Conservation (phyloP, 1,140 invertebrate species). For the Pinna nobilis region DNA sequence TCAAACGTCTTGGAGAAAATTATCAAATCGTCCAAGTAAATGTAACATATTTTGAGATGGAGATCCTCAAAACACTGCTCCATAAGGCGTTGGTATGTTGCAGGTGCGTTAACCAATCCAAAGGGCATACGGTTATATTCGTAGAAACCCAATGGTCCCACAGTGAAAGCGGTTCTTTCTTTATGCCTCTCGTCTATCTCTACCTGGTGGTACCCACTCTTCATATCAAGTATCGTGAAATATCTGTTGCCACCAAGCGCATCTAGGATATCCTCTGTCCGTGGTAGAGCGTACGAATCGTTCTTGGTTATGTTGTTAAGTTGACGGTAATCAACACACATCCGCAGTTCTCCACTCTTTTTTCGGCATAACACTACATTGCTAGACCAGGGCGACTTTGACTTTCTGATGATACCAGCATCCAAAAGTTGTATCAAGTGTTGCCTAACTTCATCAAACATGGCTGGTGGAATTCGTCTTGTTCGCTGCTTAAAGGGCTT, state of each 20-base stretch:
- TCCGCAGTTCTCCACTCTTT: not conserved
- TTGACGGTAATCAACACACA: slow-evolving; percentile 1
- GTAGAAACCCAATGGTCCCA: slow-evolving; percentile 31
- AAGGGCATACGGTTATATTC: slow-evolving; percentile 43
- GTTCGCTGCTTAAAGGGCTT: slow-evolving; percentile 14
- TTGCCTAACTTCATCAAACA: slow-evolving; percentile 22
- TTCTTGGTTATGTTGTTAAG: not conserved
- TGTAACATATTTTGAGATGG: slow-evolving; percentile 27
- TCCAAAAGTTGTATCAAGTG: slow-evolving; percentile 17
- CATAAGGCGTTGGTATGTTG: slow-evolving; percentile 57
- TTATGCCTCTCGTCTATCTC: slow-evolving; percentile 54
- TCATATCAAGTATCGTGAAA: not conserved
- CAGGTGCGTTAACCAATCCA: slow-evolving; percentile 44
- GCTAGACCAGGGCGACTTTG: slow-evolving; percentile 14
- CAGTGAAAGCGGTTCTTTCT: slow-evolving; percentile 40
- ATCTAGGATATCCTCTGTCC: slow-evolving; percentile 6
- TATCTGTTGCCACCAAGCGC: not conserved
- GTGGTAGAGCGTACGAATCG: not conserved
- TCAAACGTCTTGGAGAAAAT: slow-evolving; percentile 35
- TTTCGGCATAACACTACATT: slow-evolving; percentile 15
- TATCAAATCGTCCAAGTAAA: slow-evolving; percentile 53
- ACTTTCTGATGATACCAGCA: slow-evolving; percentile 23
- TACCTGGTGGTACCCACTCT: slow-evolving; percentile 69
- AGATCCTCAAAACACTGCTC: slow-evolving; percentile 36
- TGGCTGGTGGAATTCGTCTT: slow-evolving; percentile 18